These are phyloP conservation scores for Drosophila longiperda DNA, from an alignment of 2,888 invertebrate genomes.

Conservation along the genomic window DNA sequence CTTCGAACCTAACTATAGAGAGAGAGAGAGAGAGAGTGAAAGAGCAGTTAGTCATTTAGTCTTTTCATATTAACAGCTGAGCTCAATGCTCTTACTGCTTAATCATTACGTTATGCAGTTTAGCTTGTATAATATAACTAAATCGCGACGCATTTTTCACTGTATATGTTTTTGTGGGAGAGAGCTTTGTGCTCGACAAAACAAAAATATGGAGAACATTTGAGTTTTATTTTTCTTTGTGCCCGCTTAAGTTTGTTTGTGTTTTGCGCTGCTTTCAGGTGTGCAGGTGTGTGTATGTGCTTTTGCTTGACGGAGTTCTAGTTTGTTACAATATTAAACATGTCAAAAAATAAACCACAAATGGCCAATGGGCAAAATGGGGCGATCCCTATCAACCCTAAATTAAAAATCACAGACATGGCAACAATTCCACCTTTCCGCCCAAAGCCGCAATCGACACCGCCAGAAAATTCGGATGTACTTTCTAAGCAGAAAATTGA, in stretches of 20 bases:
- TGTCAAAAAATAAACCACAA: slow-evolving; percentile 63
- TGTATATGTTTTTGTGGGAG: too few species aligned
- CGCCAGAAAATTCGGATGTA: slow-evolving; percentile 24
- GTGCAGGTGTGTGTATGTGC: slow-evolving; percentile 16
- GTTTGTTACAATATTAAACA: slow-evolving; percentile 27
- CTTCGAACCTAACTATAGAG: too few species aligned
- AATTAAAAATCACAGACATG: slow-evolving; percentile 32
- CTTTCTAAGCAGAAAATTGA: slow-evolving; percentile 5
- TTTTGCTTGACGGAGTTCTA: slow-evolving; percentile 9
- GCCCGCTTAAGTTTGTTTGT: too few species aligned
- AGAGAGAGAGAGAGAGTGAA: too few species aligned
- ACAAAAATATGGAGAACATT: background rate
- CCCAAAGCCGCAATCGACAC: slow-evolving; percentile 50
- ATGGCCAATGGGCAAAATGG: slow-evolving; percentile 33
- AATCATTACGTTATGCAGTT: too few species aligned
- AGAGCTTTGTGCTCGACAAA: too few species aligned
- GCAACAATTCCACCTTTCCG: slow-evolving; percentile 31
- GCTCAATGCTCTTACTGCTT: too few species aligned
- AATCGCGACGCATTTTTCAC: too few species aligned
- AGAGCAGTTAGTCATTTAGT: too few species aligned
- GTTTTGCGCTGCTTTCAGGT: background rate
- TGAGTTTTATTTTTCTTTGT: background rate
- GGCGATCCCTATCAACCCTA: slow-evolving; percentile 22
- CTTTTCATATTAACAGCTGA: too few species aligned
- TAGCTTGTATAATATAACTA: too few species aligned